phyloP scores from a whole-genome alignment of 1,140 invertebrate species.

The Homalodisca vitripennis region DNA sequence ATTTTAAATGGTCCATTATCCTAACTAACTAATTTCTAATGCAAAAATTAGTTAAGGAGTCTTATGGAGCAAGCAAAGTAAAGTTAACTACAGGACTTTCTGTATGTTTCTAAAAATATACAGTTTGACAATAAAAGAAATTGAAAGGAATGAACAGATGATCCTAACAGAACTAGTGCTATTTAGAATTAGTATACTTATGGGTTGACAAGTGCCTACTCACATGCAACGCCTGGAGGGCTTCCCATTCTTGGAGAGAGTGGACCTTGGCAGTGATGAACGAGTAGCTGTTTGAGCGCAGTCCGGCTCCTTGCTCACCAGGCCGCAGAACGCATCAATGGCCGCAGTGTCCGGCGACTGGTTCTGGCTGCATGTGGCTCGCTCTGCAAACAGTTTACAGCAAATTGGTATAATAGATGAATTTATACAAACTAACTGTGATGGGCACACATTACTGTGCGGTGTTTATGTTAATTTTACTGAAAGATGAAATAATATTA shows the following conservation, averaged over 20 bases:
- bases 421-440: background rate
- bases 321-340: conserved; percentile 73
- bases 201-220: too few species aligned
- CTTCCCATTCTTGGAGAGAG: conserved; percentile 77
- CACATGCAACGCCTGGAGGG: conserved; percentile 71
- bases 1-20: too few species aligned
- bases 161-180: too few species aligned
- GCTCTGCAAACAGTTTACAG: conserved; percentile 61
- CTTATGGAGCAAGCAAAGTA: too few species aligned
- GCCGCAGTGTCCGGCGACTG: conserved; percentile 67
- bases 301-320: conserved; percentile 72
- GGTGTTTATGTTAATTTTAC: background rate
- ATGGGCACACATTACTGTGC: background rate
- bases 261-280: conserved; percentile 82
- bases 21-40: too few species aligned
- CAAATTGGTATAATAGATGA: background rate
- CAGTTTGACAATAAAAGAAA: too few species aligned
- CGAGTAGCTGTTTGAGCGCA: conserved; percentile 73
- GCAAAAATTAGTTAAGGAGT: too few species aligned
- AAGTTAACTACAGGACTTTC: too few species aligned
- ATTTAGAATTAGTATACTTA: too few species aligned
- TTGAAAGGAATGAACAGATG: too few species aligned
- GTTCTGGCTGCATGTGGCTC: conserved; percentile 68
- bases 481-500: background rate
- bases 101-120: too few species aligned